A percentile compares a stretch with the other conserved stretches of the same genome.
Conservation (phyloP, 2,113 vertebrate species). For the Anser brachyrhynchus region DNA sequence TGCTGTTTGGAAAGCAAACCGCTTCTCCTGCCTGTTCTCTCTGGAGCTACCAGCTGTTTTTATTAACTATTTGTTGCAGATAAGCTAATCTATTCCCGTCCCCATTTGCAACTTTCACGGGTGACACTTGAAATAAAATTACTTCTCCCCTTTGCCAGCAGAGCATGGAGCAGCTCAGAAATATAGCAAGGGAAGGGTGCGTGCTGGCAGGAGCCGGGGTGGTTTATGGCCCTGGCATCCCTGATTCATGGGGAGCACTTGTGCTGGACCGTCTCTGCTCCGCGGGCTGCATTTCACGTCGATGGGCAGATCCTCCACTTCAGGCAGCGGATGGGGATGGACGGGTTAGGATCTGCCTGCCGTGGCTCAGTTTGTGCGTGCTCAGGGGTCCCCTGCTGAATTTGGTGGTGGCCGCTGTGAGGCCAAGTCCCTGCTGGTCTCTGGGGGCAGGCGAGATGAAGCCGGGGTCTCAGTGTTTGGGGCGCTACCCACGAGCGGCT, state of each 20-base stretch:
- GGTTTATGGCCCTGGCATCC: background rate
- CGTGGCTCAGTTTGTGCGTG: background rate
- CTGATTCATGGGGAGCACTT: background rate
- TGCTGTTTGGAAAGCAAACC: background rate
- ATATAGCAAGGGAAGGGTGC: background rate
- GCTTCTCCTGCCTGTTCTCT: background rate
- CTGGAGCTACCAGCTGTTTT: background rate
- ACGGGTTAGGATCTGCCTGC: background rate
- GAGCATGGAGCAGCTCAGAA: slow-evolving; percentile 6
- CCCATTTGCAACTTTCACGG: background rate
- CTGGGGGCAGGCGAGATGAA: background rate
- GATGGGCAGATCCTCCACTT: background rate
- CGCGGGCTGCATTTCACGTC: background rate
- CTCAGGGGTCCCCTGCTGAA: no score
- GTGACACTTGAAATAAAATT: slow-evolving; percentile 5
- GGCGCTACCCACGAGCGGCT: background rate
- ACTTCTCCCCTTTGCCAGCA: background rate
- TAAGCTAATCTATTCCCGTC: background rate
- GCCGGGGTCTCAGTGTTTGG: background rate
- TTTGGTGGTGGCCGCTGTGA: background rate
- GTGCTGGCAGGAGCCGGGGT: background rate
- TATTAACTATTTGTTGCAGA: background rate
- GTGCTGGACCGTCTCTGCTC: background rate
- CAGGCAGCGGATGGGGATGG: background rate
- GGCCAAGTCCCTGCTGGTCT: background rate